A percentile compares a stretch with the other conserved stretches of the same genome.
These are phyloP conservation scores for Baryphthengus martii DNA, from an alignment of 2,113 vertebrate species.

Conservation along the genomic window DNA sequence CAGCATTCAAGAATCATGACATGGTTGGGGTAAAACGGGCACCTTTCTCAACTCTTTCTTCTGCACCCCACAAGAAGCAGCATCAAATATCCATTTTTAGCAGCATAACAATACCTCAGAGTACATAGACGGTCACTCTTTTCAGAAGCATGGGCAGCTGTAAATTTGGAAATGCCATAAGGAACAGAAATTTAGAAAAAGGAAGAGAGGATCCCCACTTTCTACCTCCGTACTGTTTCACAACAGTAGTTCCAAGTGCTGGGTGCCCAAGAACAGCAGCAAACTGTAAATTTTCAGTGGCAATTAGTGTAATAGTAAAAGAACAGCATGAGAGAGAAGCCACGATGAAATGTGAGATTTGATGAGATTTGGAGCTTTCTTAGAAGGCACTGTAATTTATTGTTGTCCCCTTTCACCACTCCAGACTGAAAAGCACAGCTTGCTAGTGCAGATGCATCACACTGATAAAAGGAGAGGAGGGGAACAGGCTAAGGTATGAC, in stretches of 20 bases:
- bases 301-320: background rate
- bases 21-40: background rate
- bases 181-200: background rate
- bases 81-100: constrained; percentile 6
- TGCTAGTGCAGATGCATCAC: background rate
- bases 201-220: background rate
- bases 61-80: background rate
- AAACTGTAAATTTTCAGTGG: background rate
- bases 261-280: background rate
- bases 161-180: background rate
- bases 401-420: background rate
- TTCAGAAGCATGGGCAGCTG: background rate
- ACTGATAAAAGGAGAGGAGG: background rate
- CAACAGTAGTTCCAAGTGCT: background rate
- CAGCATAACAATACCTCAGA: background rate
- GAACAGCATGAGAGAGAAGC: background rate
- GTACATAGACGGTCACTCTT: background rate
- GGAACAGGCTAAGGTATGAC: background rate
- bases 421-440: background rate
- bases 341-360: background rate
- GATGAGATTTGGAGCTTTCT: background rate
- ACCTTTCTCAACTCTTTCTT: background rate
- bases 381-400: background rate
- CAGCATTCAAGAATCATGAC: background rate
- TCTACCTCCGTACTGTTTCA: background rate